A percentile compares a stretch with the other conserved stretches of the same genome.
Conservation (phyloP, 2,797 vertebrate species). For the Micropoecilia bifurca region DNA sequence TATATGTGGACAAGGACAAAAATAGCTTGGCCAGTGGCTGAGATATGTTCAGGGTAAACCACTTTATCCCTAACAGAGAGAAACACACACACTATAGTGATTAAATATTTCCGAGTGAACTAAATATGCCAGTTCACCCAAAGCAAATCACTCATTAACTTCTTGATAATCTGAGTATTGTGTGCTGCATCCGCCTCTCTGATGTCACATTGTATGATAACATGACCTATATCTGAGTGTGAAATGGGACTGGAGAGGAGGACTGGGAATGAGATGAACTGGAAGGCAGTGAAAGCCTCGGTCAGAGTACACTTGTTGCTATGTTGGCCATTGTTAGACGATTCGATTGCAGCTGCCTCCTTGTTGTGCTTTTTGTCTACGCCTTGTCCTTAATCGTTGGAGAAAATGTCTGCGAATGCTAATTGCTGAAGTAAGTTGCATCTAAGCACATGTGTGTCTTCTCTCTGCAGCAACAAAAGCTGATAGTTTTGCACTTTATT, state of each 20-base stretch:
- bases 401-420: neutral
- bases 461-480: conserved; percentile 93
- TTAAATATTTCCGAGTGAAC: neutral
- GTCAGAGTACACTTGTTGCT: conserved; percentile 65
- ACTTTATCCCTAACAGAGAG: neutral
- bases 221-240: conserved; percentile 64
- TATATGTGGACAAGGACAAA: neutral
- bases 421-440: conserved; percentile 14
- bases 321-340: conserved; percentile 64
- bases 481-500: conserved; percentile 99
- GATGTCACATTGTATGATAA: conserved; percentile 53
- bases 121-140: conserved; percentile 30
- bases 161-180: conserved; percentile 33
- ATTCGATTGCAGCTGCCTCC: conserved; percentile 39
- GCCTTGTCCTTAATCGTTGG: conserved; percentile 12
- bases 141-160: conserved; percentile 35
- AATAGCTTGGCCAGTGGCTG: neutral
- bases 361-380: conserved; percentile 12
- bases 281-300: conserved; percentile 58
- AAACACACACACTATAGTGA: neutral
- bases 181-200: conserved; percentile 27
- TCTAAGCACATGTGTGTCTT: conserved; percentile 11
- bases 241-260: conserved; percentile 60
- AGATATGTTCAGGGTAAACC: neutral
- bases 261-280: conserved; percentile 64